Evolutionary conservation across 53 echinoderm and acorn worm genomes (phyloP), one percentile per base, ranked within the genome.

Genomic region (Mesocentrotus franciscanus): DNA sequence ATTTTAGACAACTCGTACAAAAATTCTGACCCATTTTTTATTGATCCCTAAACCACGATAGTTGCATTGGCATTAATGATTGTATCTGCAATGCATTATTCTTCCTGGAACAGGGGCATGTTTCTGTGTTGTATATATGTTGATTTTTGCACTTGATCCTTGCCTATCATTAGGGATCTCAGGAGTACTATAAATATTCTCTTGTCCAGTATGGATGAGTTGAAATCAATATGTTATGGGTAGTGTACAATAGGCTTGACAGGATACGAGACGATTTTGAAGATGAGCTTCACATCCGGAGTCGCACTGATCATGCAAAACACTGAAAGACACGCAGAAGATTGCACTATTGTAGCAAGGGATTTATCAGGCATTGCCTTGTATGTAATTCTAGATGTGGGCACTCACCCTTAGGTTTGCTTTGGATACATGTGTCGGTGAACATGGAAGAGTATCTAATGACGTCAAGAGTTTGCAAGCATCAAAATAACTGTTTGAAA

Each of bases 371-470:
- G 58, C n/a, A n/a, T 87, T 87, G 58, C 87, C 58, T 57, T 39
- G 61, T 61, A 24, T 74, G 87, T 85, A 85, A 85, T 85, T 87
- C 27, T 24, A 87, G 58, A 57, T 12, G 57, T 58, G n/a, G 17
- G 12, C 1, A 58, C 29, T 87, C 87, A 58, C 27, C 87, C 87
- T 87, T 35, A 87, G n/a, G 87, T 87, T 57, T 20, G 49, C 39
- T 24, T 84, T 20, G 55, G 39, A 84, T 84, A 14, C 59, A 87
- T 58, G 87, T 87, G 87, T 87, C 87, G 87, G 87, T 57, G 87
- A 87, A 58, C 87, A 87, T 87, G 58, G 26, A 87, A 11, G 81
- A 15, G 87, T 56, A 87, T 87, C 87, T 87, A n/a, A 87, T 87
- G 87, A 87, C 87, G 87, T 87, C 87, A 87, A 11, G 85, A 20